Percentiles rank a stretch among this genome's conserved stretches.
Conservation (phyloP, 2,888 invertebrate genomes). For the Abrostola triplasia region DNA sequence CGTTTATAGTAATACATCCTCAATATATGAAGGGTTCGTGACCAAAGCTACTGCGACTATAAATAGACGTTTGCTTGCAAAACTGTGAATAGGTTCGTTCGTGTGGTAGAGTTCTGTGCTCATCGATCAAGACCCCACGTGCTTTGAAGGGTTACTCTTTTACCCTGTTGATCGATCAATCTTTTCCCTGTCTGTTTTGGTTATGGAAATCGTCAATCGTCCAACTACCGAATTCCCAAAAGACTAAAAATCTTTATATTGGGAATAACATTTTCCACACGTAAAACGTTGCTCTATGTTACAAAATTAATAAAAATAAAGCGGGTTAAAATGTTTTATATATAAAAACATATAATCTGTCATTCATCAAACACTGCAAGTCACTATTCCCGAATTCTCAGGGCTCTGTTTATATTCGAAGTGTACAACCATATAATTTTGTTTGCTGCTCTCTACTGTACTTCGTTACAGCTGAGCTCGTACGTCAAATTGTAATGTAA, state of each 20-base stretch:
- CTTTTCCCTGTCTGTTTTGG: neutral
- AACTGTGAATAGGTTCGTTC: neutral
- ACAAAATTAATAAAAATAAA: no score
- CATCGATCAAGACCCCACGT: neutral
- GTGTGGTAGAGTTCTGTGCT: no score
- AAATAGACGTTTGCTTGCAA: neutral
- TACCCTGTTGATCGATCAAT: neutral
- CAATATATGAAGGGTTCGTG: conserved; percentile 24
- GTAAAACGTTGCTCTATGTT: no score
- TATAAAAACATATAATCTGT: no score
- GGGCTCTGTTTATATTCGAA: no score
- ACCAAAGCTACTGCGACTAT: neutral
- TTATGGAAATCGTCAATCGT: no score
- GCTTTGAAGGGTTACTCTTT: neutral
- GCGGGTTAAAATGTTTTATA: no score
- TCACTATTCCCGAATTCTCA: no score
- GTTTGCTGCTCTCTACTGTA: conserved; percentile 3
- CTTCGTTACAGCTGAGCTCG: conserved; percentile 4
- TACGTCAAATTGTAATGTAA: conserved; percentile 10
- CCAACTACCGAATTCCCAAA: no score
- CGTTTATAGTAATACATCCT: conserved; percentile 13
- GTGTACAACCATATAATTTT: neutral
- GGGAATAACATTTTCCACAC: no score
- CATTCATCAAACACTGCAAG: no score
- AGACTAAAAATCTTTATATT: no score